A percentile compares a stretch with the other conserved stretches of the same genome.
Evolutionary conservation across 2,888 invertebrate genomes (phyloP).

Genomic region (Deilephila porcellus): DNA sequence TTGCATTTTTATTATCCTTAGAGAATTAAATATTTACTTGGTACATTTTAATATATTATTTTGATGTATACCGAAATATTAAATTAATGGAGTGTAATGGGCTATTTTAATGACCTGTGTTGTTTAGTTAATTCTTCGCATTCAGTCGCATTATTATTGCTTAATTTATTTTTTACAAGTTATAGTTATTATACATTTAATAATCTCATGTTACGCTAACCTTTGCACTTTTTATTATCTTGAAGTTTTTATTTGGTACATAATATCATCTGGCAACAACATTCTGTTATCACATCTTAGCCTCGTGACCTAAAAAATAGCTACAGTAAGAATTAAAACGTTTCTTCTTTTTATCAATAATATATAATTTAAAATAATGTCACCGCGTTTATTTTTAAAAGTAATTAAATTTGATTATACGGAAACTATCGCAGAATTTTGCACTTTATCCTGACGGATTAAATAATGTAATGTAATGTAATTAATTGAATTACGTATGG

Average conservation of each 20-base stretch:
- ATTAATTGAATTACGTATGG: neutral
- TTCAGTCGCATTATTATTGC: constrained; percentile 36
- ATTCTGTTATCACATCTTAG: constrained; percentile 71
- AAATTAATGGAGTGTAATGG: no score
- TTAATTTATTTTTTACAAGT: constrained; percentile 30
- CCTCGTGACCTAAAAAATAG: constrained; percentile 80
- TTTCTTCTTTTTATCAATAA: constrained; percentile 24
- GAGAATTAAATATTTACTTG: no score
- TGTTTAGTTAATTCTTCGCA: neutral
- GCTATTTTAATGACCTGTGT: no score
- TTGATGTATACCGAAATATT: no score
- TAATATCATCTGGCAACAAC: constrained; percentile 74
- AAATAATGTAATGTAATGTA: neutral
- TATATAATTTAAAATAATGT: neutral
- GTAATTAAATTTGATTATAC: neutral
- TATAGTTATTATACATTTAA: constrained; percentile 43
- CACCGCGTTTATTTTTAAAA: neutral
- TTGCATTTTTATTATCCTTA: no score
- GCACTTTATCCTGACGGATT: neutral
- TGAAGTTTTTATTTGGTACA: constrained; percentile 75
- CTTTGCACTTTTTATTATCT: constrained; percentile 75
- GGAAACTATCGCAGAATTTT: neutral
- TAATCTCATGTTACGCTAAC: constrained; percentile 80
- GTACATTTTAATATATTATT: no score
- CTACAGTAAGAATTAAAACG: constrained; percentile 38